Percentiles rank a stretch among this genome's conserved stretches.
These are phyloP conservation scores for Apamea monoglypha DNA, from an alignment of 2,888 invertebrate genomes.

Conservation along the genomic window DNA sequence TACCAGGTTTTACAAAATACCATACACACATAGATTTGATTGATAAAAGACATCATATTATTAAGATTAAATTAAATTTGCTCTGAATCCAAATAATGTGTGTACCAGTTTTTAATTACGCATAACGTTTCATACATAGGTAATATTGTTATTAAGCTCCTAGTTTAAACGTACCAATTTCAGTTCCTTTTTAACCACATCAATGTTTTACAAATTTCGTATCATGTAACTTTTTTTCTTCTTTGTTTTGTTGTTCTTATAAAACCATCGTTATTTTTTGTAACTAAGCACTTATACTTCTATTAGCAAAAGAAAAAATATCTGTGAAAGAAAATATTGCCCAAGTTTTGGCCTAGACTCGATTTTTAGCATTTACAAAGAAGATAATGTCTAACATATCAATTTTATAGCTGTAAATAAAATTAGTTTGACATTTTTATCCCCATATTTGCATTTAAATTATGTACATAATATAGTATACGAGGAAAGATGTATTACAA, in stretches of 20 bases:
- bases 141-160: slow-evolving; percentile 2
- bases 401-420: slow-evolving; percentile 69
- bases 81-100: neutral
- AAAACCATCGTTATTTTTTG: neutral
- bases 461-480: slow-evolving; percentile 64
- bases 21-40: slow-evolving; percentile 21
- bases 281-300: neutral
- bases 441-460: slow-evolving; percentile 40
- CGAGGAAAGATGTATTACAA: slow-evolving; percentile 48
- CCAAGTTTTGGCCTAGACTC: slow-evolving; percentile 36
- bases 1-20: slow-evolving; percentile 12
- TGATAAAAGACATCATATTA: neutral
- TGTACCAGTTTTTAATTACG: neutral
- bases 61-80: neutral
- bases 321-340: slow-evolving; percentile 6
- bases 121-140: neutral
- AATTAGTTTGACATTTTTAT: slow-evolving; percentile 49
- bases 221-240: neutral
- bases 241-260: neutral
- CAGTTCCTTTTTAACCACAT: neutral
- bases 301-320: slow-evolving; percentile 10
- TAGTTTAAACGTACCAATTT: slow-evolving; percentile 3
- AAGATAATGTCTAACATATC: slow-evolving; percentile 74
- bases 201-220: neutral
- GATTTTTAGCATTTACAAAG: slow-evolving; percentile 55